These are phyloP conservation scores for Trichopria drosophilae DNA, from an alignment of 2,888 invertebrate genomes.

Conservation along the genomic window DNA sequence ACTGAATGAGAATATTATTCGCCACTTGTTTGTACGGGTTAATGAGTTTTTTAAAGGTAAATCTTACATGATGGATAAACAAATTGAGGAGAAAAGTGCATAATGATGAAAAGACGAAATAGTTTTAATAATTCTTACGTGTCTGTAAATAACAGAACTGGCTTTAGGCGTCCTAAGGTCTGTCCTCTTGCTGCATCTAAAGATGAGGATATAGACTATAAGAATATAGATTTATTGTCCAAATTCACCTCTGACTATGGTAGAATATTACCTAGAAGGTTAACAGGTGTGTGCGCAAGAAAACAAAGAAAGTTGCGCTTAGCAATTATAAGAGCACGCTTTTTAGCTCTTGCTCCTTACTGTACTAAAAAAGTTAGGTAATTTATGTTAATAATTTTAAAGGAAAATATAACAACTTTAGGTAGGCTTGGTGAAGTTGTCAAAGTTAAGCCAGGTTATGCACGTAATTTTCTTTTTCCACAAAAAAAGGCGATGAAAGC, in stretches of 20 bases:
- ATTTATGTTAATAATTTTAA: slow-evolving; percentile 16
- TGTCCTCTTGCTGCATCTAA: slow-evolving; percentile 12
- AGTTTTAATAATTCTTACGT: slow-evolving; percentile 16
- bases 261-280: slow-evolving; percentile 16
- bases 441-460: slow-evolving; percentile 12
- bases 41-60: slow-evolving; percentile 12
- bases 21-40: slow-evolving; percentile 9
- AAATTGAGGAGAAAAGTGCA: slow-evolving; percentile 14
- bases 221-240: slow-evolving; percentile 11
- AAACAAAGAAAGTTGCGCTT: slow-evolving; percentile 15
- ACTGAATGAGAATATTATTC: slow-evolving; percentile 17
- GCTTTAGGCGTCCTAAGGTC: slow-evolving; percentile 17
- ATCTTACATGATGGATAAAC: slow-evolving; percentile 15
- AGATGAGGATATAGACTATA: slow-evolving; percentile 13
- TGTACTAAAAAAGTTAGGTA: slow-evolving; percentile 18
- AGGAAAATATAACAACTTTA: slow-evolving; percentile 10
- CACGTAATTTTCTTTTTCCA: slow-evolving; percentile 20
- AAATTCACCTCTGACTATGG: slow-evolving; percentile 16
- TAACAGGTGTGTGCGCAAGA: slow-evolving; percentile 14
- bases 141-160: slow-evolving; percentile 17
- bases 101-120: slow-evolving; percentile 18
- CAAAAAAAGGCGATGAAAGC: slow-evolving; percentile 13
- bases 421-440: slow-evolving; percentile 14
- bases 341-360: slow-evolving; percentile 15
- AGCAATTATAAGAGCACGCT: slow-evolving; percentile 12